Evolutionary conservation across 2,113 vertebrate genomes (phyloP), one percentile per base, ranked within the genome.

Genomic region (Strigops habroptila): DNA sequence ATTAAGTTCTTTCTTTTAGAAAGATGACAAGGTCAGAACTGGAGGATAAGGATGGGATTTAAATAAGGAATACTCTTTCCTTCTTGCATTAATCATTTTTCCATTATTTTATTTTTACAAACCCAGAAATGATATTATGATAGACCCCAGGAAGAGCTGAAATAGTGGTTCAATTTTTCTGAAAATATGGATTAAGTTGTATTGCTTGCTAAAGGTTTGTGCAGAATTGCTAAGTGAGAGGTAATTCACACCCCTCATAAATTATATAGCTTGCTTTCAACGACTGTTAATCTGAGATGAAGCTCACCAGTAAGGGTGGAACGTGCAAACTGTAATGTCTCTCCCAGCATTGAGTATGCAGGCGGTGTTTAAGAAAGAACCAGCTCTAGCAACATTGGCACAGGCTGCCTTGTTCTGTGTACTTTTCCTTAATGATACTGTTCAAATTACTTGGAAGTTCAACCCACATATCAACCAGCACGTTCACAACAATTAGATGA

Each of bases 381-480:
- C 64, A 91, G 27, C 51, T 78, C 80, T 33, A 80, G 46, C 53
- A 63, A 18, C 23, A 30, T 5, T 93, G 93, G 88, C 88, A 90
- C 44, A 62, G 35, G 12, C 17, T 78, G 51, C 69, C 88, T 88
- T 84, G 57, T 85, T 93, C 60, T 73, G 14, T 83, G 69, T 90
- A 12, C 35, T 88, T 86, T 93, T 90, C 76, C 79, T 78, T 86
- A 78, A 90, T 81, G 68, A 90, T 93, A 70, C 46, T 83, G 53
- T 90, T 83, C 55, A 95, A 84, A 86, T 90, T 88, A 51, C 90
- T 86, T 90, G 82, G 82, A 90, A 93, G 64, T 35, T 88, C 60
- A 68, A 84, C 69, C 79, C 73, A 79, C 76, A 63, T 25, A 18
- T 86, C 88, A 94, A 90, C 48, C 25, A 73, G 33, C 48, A 39